Evolutionary conservation across 2,797 vertebrate genomes (phyloP).

Genomic region (Aulostomus chinensis): DNA sequence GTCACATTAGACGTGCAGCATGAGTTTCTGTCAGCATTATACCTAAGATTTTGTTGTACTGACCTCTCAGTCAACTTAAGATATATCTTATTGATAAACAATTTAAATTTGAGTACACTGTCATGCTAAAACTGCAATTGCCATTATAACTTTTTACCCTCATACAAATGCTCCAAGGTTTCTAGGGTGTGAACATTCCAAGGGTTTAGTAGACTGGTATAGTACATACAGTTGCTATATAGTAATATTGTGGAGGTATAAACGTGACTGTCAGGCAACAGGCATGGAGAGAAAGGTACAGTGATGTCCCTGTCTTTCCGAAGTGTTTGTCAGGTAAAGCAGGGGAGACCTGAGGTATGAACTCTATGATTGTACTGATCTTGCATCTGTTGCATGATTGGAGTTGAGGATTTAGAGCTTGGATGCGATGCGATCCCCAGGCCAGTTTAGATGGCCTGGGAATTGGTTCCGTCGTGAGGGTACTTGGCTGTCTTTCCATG

Average conservation of each 20-base stretch:
- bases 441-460: no score
- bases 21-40: constrained; percentile 50
- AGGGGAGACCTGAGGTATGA: constrained; percentile 74
- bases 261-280: constrained; percentile 62
- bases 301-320: constrained; percentile 50
- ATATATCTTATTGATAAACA: no score
- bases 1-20: constrained; percentile 49
- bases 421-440: no score
- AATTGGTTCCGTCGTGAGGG: no score
- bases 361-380: no score
- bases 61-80: constrained; percentile 29
- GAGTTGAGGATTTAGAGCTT: no score
- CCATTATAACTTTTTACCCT: constrained; percentile 23
- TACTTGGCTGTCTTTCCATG: no score
- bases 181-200: constrained; percentile 64
- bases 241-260: constrained; percentile 55
- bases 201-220: constrained; percentile 48
- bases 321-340: no score
- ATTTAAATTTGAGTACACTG: constrained; percentile 9
- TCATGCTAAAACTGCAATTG: constrained; percentile 25
- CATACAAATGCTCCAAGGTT: constrained; percentile 30
- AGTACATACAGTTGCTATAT: constrained; percentile 30
- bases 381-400: no score
- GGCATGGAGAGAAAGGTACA: constrained; percentile 36
- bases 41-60: no score